Conservation (phyloP, 2,888 invertebrate genomes). For the Eurytoma adleriae region DNA sequence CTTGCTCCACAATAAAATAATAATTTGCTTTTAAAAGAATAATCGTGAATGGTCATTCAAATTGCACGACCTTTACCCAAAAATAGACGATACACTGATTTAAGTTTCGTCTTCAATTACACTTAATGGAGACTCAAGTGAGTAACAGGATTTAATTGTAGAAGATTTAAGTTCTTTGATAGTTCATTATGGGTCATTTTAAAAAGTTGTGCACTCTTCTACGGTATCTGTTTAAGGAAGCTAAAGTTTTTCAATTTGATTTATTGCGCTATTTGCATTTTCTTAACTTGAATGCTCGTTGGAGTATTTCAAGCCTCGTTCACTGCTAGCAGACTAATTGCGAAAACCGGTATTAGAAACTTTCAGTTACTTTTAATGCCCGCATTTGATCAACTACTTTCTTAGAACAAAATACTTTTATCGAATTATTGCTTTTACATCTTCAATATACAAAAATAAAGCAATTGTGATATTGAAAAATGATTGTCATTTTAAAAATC, state of each 20-base stretch:
- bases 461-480: too few relatives aligned
- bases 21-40: too few relatives aligned
- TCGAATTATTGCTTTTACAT: too few relatives aligned
- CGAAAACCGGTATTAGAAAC: too few relatives aligned
- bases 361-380: too few relatives aligned
- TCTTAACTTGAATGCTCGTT: slow-evolving; percentile 22
- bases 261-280: slow-evolving; percentile 29
- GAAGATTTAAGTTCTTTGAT: slow-evolving; percentile 31
- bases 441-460: too few relatives aligned
- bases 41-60: too few relatives aligned
- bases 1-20: too few relatives aligned
- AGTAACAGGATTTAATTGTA: slow-evolving; percentile 30
- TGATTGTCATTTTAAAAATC: too few relatives aligned
- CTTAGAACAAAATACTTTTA: too few relatives aligned
- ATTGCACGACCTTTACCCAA: too few relatives aligned
- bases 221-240: background rate
- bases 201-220: slow-evolving; percentile 30
- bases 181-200: slow-evolving; percentile 33
- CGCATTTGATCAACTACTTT: too few relatives aligned
- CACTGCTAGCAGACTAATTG: background rate
- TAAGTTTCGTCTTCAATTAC: slow-evolving; percentile 38
- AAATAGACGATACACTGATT: background rate
- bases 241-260: slow-evolving; percentile 35
- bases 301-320: background rate
- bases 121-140: background rate